Base-by-base conservation (phyloP, 2,888 invertebrate species). In the Clunio marinus region DNA sequence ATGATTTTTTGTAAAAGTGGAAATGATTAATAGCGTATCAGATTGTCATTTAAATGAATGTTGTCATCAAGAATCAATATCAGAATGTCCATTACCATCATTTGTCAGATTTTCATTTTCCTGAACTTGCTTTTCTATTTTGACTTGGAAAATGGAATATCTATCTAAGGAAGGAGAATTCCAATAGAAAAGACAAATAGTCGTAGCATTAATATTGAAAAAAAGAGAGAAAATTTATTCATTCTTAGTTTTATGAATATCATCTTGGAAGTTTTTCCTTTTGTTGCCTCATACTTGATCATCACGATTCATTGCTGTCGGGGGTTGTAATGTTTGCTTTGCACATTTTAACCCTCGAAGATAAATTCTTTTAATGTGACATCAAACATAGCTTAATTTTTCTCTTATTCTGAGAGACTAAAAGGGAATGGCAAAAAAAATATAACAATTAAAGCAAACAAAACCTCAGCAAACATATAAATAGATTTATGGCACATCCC, bases 361-460 rank as follows among this genome's bases (percentile, higher is more conserved):
- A 63, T 63, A 41, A 41, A 41, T 63, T 27, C 41, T 27, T 63
- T 41, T 63, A 63, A 63, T 63, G 63, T 63, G 45, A 46, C 63
- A 63, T 63, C 63, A 63, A 63, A 63, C 63, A 63, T 24, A 63
- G 63, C 45, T 63, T 63, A 63, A 57, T 57, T 57, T 27, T 5
- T 51, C 51, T 51, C 22, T 22, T 51, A 5, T 32, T 32, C 13
- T 3, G 51, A 51, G 20, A 15, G 28, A 35, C 35, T 37, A 15
- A 22, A 35, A 15, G 20, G 41, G 22, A 60, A 24, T 13, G 15
- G 27, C 15, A 57, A 13, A 57, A 57, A 27, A 27, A 4, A 27
- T 24, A 24, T 57, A 57, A 57, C 63, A 63, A 63, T 63, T 63
- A 63, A 63, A 63, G 63, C 46, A 63, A 63, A 63, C 63, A 63